Evolutionary conservation across 2,888 invertebrate genomes (phyloP).

Genomic region (Ectemnius lituratus): DNA sequence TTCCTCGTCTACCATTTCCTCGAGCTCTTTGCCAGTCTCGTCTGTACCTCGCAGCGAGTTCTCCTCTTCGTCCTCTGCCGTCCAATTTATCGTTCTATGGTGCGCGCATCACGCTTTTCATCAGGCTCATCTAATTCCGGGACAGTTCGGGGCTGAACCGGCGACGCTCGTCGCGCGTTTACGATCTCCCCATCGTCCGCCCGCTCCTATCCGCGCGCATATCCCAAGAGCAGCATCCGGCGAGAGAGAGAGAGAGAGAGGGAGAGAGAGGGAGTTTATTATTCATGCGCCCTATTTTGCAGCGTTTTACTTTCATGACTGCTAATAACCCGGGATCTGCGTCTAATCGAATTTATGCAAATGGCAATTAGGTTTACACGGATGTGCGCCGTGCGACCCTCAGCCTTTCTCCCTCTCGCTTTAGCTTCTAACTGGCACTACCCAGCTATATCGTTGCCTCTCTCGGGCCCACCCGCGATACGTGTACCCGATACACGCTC

Average conservation of each 20-base stretch:
- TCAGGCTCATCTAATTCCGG: constrained; percentile 1
- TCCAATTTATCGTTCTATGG: no score
- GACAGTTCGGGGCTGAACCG: background rate
- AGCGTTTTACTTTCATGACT: constrained; percentile 68
- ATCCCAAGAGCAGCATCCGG: constrained; percentile 25
- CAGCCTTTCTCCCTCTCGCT: no score
- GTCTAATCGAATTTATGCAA: constrained; percentile 70
- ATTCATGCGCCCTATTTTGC: constrained; percentile 66
- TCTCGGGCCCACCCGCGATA: no score
- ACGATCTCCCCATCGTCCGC: constrained; percentile 15
- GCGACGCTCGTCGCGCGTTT: constrained; percentile 37
- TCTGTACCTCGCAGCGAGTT: no score
- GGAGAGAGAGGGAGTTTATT: constrained; percentile 51
- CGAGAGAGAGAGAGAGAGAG: constrained; percentile 1
- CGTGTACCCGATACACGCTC: no score
- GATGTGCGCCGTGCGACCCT: constrained; percentile 30
- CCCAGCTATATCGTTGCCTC: no score
- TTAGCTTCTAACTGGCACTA: no score
- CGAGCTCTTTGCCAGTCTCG: no score
- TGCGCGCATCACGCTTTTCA: constrained; percentile 1
- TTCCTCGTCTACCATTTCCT: no score
- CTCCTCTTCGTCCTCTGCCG: no score
- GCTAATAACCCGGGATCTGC: constrained; percentile 64
- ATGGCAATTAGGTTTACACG: constrained; percentile 65
- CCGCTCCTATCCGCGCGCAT: no score